Evolutionary conservation across 1,140 invertebrate species (phyloP).

Genomic region (Linepithema humile): DNA sequence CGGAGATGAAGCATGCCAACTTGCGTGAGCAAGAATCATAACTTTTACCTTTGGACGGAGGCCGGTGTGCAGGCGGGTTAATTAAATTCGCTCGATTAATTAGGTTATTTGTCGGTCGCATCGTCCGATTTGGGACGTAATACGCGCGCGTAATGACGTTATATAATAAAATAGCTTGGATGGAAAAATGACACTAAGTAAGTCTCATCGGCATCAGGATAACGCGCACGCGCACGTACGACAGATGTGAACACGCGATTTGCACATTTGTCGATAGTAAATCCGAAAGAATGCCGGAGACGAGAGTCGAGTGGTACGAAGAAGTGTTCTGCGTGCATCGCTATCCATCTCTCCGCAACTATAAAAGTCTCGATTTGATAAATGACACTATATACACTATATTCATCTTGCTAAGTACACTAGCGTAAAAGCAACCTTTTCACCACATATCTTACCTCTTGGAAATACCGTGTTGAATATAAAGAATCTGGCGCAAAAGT

Average conservation of each 20-base stretch:
- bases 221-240: slow-evolving; percentile 11
- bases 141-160: slow-evolving; percentile 50
- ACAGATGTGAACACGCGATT: slow-evolving; percentile 48
- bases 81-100: slow-evolving; percentile 81
- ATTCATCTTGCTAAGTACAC: not conserved
- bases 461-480: slow-evolving; percentile 10
- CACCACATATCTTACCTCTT: not conserved
- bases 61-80: slow-evolving; percentile 68
- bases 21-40: slow-evolving; percentile 80
- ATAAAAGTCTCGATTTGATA: slow-evolving; percentile 34
- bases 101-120: slow-evolving; percentile 78
- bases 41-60: slow-evolving; percentile 68
- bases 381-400: not conserved
- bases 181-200: not conserved
- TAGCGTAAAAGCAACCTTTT: slow-evolving; percentile 14
- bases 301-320: slow-evolving; percentile 38
- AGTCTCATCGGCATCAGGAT: not conserved
- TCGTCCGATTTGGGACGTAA: slow-evolving; percentile 72
- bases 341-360: not conserved
- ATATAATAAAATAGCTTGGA: slow-evolving; percentile 58
- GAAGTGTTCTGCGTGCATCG: not conserved
- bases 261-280: slow-evolving; percentile 34
- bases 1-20: slow-evolving; percentile 75
- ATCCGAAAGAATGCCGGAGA: slow-evolving; percentile 33
- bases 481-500: not conserved